Evolutionary conservation across 2,797 vertebrate genomes (phyloP), one percentile per base, ranked within the genome.

Genomic region (Silurus aristotelis): DNA sequence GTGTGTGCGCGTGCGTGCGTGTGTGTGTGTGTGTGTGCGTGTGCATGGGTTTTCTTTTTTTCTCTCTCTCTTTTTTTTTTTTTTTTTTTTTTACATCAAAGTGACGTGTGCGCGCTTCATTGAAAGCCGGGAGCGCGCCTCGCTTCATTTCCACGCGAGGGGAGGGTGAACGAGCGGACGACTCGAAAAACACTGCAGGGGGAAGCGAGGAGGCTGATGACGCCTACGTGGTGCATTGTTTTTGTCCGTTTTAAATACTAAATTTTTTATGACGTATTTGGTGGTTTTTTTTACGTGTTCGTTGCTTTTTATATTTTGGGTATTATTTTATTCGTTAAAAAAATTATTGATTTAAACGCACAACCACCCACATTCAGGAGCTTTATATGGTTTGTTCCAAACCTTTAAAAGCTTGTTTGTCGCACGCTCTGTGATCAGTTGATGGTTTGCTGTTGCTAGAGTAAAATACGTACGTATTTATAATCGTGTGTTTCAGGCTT

Each of bases 81-180:
- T 14, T 52, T n/a, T 63, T 10, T 63, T 63, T n/a, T 10, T 72
- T 14, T 52, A 63, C 73, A 85, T 78, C 58, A 77, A 48, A 61
- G 72, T 63, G 82, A 84, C 86, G 88, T 72, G 88, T 17, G 46
- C 88, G 86, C 86, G 84, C 85, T 70, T 82, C 80, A 82, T 82
- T 82, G 80, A 82, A 19, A 70, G 10, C 58, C 80, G 80, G 67
- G 80, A 70, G 61, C 81, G 80, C 66, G 80, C 80, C 12, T 38
- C 38, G 22, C 10, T 52, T 52, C 48, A 52, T 52, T 52, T 52
- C 25, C 2, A 5, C 19, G 10, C 9, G 15, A 66, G 1, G 66
- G 66, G 64, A 31, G 56, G 76, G 76, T 12, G 25, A 5, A 6
- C 0, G 75, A 60, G 25, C n/a, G 71, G 43, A 56, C 77, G 48